These are phyloP conservation scores for Agelaius phoeniceus DNA, from an alignment of 2,113 vertebrate genomes.

Conservation along the genomic window DNA sequence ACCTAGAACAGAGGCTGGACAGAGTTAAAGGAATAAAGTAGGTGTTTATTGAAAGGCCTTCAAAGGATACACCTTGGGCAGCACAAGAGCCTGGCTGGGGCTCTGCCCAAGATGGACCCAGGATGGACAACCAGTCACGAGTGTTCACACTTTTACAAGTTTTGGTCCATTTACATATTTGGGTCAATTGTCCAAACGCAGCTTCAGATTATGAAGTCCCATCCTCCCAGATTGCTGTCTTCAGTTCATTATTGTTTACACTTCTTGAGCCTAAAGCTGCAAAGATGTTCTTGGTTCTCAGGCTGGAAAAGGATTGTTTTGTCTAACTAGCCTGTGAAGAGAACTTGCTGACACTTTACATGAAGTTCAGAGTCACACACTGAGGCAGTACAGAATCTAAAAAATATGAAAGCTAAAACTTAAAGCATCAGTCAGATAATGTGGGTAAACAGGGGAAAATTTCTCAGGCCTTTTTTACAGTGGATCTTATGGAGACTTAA, in stretches of 20 bases:
- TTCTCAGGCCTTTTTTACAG: not conserved
- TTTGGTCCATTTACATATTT: not conserved
- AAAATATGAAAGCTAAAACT: not conserved
- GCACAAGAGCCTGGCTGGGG: rapidly evolving
- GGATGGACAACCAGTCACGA: rapidly evolving
- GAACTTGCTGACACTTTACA: not conserved
- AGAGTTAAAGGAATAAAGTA: not conserved
- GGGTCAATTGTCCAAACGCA: not conserved
- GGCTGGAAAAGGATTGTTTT: not conserved
- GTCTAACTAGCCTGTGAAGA: not conserved
- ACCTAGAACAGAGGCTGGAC: not conserved
- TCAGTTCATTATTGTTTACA: not conserved
- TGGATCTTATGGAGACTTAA: not conserved
- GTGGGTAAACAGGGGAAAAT: not conserved
- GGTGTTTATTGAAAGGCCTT: not conserved
- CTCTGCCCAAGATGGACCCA: not conserved
- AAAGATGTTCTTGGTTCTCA: not conserved
- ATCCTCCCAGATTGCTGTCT: not conserved
- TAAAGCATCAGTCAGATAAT: not conserved
- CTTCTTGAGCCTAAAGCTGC: not conserved
- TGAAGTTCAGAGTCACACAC: not conserved
- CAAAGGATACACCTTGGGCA: not conserved
- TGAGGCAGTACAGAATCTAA: not conserved
- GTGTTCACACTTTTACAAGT: not conserved
- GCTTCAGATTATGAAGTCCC: not conserved